These are phyloP conservation scores for Pimephales promelas DNA, from an alignment of 2,113 vertebrate genomes.

Conservation along the genomic window DNA sequence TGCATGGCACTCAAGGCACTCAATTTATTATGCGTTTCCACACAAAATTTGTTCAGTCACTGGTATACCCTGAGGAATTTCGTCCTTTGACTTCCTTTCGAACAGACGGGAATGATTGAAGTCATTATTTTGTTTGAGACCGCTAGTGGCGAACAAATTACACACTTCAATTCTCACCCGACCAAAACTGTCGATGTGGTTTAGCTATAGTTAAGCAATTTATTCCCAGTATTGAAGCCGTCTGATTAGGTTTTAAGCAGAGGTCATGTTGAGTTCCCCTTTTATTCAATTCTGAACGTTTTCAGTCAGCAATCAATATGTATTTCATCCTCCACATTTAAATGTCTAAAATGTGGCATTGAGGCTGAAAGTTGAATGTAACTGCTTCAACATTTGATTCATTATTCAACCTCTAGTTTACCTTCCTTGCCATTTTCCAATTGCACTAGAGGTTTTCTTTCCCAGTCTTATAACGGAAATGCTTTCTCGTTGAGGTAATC, in stretches of 20 bases:
- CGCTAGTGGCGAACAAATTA: not conserved
- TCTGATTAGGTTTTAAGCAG: not conserved
- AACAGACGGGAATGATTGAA: not conserved
- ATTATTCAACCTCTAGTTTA: slow-evolving; percentile 20
- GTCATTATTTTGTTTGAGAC: slow-evolving; percentile 4
- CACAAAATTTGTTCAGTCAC: not conserved
- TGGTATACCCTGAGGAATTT: not conserved
- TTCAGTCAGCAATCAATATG: slow-evolving; percentile 14
- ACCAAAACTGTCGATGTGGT: not conserved
- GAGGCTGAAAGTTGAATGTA: slow-evolving; percentile 67
- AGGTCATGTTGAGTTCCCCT: not conserved
- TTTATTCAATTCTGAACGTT: not conserved
- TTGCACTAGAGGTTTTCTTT: not conserved
- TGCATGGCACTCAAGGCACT: not conserved
- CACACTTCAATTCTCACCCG: slow-evolving; percentile 9
- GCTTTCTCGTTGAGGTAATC: not conserved
- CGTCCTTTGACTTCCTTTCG: not conserved
- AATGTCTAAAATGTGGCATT: slow-evolving; percentile 33
- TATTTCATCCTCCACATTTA: slow-evolving; percentile 38
- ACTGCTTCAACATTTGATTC: slow-evolving; percentile 39
- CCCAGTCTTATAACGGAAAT: not conserved
- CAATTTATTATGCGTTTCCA: not conserved
- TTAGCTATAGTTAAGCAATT: not conserved
- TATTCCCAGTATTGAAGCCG: not conserved
- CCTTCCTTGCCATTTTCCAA: not conserved